A percentile compares a stretch with the other conserved stretches of the same genome.
These are phyloP conservation scores for Archilochus colubris DNA, from an alignment of 2,113 vertebrate genomes.

Conservation along the genomic window DNA sequence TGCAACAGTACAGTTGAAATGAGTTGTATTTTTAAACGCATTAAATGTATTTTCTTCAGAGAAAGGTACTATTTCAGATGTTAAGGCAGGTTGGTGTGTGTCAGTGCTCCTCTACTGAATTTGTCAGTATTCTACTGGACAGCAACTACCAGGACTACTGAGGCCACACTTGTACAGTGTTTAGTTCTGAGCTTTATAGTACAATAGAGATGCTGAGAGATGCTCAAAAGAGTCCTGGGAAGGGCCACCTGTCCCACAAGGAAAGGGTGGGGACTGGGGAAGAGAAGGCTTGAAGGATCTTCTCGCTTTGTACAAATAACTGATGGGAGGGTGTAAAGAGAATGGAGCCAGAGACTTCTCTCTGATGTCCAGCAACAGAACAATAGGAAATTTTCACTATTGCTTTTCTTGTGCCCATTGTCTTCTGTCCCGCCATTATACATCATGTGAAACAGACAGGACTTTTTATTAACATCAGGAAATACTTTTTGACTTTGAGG, in stretches of 20 bases:
- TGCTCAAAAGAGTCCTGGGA: background rate
- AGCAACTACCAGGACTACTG: background rate
- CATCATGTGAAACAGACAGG: background rate
- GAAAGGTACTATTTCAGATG: background rate
- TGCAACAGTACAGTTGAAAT: background rate
- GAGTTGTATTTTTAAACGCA: background rate
- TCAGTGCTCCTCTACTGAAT: background rate
- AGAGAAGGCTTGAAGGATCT: background rate
- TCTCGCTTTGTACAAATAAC: background rate
- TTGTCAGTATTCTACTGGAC: background rate
- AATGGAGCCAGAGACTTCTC: background rate
- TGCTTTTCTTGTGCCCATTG: rapidly evolving
- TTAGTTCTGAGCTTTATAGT: background rate
- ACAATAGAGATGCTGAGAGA: background rate
- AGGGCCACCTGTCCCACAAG: background rate
- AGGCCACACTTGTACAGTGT: background rate
- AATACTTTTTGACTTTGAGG: background rate
- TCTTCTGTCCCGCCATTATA: background rate
- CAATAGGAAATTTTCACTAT: background rate
- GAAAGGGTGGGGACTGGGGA: background rate
- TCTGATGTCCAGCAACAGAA: background rate
- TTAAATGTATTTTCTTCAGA: background rate
- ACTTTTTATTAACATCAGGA: background rate
- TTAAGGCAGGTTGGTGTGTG: background rate
- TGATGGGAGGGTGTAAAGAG: background rate